Evolutionary conservation across 2,888 invertebrate species (phyloP).

Genomic region (Acholoe squamosa): DNA sequence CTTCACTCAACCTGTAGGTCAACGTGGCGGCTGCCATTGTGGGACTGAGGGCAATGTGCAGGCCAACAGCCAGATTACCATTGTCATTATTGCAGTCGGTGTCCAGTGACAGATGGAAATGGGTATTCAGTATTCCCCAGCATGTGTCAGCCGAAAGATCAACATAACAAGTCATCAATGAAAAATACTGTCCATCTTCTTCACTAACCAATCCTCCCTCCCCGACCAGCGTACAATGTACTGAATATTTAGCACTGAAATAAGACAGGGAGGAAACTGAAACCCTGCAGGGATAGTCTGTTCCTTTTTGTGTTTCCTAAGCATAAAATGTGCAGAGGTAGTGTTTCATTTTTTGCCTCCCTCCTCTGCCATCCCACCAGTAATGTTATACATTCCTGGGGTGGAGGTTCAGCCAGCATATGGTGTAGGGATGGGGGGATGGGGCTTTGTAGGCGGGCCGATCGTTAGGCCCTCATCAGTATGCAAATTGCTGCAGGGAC

Average conservation of each 20-base stretch:
- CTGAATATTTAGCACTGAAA: not conserved
- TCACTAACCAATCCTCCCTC: not conserved
- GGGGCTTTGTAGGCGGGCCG: conserved; percentile 15
- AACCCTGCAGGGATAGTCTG: not conserved
- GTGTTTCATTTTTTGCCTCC: not conserved
- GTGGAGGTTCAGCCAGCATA: not conserved
- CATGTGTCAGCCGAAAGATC: conserved; percentile 40
- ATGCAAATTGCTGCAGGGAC: conserved; percentile 36
- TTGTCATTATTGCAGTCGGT: not conserved
- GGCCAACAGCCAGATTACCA: not conserved
- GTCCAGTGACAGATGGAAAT: conserved; percentile 32
- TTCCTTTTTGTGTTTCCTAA: not conserved
- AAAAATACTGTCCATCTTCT: conserved; percentile 14
- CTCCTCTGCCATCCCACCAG: no score
- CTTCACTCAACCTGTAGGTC: not conserved
- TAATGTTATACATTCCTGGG: no score
- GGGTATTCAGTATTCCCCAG: conserved; percentile 37
- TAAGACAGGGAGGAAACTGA: not conserved
- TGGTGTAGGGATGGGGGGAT: not conserved
- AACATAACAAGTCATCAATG: not conserved
- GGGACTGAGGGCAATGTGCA: not conserved
- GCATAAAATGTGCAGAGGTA: not conserved
- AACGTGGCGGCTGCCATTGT: not conserved
- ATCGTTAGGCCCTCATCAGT: conserved; percentile 50
- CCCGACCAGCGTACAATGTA: not conserved